phyloP scores from a whole-genome alignment of 2,797 vertebrate species.

The Columba guinea region DNA sequence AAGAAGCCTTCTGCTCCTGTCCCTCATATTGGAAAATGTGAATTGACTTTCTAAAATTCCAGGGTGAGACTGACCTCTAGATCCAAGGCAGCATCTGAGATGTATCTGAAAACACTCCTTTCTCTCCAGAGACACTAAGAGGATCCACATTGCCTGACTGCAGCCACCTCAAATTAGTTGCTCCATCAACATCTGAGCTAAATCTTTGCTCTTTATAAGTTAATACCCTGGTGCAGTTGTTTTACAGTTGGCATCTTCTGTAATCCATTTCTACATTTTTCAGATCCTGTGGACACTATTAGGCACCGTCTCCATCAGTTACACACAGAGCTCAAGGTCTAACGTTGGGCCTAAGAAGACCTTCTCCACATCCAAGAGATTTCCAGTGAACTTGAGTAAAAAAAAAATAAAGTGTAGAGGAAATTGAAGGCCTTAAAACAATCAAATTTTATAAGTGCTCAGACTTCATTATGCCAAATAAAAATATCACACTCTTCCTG shows the following conservation, averaged over 20 bases:
- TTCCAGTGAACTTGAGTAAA: not conserved
- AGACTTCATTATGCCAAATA: not conserved
- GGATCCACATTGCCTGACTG: not conserved
- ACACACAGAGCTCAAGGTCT: fast-evolving
- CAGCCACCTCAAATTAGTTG: not conserved
- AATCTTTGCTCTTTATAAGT: not conserved
- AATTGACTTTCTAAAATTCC: not conserved
- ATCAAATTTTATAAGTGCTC: not conserved
- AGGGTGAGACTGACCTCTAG: not conserved
- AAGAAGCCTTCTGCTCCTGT: not conserved
- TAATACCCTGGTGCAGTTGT: not conserved
- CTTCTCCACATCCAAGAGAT: not conserved
- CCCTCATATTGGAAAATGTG: not conserved
- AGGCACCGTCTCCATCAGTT: not conserved
- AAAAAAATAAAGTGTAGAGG: not conserved
- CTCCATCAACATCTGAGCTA: not conserved
- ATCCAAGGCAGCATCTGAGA: not conserved
- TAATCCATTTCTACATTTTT: not conserved
- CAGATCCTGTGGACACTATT: not conserved
- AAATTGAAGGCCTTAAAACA: constrained; percentile 26
- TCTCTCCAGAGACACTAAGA: not conserved
- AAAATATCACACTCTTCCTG: constrained; percentile 16
- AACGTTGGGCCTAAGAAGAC: not conserved
- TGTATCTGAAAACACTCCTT: not conserved
- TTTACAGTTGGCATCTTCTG: not conserved